Evolutionary conservation across 1,140 invertebrate species (phyloP).

Genomic region (Drosophila orena): DNA sequence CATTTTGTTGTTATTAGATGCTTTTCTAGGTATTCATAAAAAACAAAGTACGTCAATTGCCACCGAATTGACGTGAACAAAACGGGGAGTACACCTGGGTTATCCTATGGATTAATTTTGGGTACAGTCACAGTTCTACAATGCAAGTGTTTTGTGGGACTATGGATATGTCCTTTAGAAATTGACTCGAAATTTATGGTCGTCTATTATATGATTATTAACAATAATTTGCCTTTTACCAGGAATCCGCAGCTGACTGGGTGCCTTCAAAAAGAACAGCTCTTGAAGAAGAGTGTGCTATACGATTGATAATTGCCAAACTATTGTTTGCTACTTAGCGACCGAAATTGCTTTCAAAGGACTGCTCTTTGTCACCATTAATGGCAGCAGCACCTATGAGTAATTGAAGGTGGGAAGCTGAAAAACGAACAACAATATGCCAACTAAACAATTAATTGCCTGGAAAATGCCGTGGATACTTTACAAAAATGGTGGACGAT

Average conservation of each 20-base stretch:
- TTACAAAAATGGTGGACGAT: constrained; percentile 36
- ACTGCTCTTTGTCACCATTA: constrained; percentile 43
- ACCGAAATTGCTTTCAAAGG: constrained; percentile 58
- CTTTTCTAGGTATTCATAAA: constrained; percentile 28
- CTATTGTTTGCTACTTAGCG: constrained; percentile 61
- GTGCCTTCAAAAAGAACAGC: constrained; percentile 22
- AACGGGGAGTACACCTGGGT: constrained; percentile 2
- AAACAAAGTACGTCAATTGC: constrained; percentile 27
- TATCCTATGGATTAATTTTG: not conserved
- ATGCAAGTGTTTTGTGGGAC: constrained; percentile 3
- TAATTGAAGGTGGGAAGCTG: constrained; percentile 50
- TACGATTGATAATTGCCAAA: constrained; percentile 52
- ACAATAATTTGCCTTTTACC: constrained; percentile 54
- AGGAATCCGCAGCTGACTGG: constrained; percentile 26
- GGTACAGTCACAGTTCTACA: constrained; percentile 15
- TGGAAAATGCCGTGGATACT: constrained; percentile 37
- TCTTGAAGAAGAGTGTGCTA: constrained; percentile 34
- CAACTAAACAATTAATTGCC: constrained; percentile 50
- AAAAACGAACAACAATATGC: constrained; percentile 40
- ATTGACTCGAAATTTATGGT: constrained; percentile 52
- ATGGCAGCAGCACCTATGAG: constrained; percentile 40
- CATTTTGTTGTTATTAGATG: constrained; percentile 38
- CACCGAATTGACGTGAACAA: constrained; percentile 27
- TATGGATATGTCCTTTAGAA: constrained; percentile 24
- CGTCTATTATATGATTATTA: constrained; percentile 48